Base-by-base conservation (phyloP, 2,113 vertebrate species). In the Nematolebias whitei region DNA sequence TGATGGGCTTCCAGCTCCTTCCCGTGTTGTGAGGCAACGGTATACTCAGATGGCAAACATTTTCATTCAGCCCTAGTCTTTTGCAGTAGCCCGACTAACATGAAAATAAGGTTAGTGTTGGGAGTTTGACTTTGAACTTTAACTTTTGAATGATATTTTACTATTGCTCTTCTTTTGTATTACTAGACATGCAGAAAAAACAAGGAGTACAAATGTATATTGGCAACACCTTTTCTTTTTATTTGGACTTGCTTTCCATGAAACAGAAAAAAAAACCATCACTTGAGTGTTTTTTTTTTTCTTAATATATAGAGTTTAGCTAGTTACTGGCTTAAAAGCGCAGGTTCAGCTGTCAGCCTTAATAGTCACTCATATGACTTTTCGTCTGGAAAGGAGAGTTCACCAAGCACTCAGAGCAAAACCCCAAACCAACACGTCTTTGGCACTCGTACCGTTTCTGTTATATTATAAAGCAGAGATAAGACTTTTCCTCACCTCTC, bases 1-100 rank as follows among this genome's bases (percentile, higher is more conserved):
- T 85, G 76, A 78, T 63, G 53, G 61, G 55, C 35, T 45, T 73
- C 64, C 78, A 85, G 48, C 70, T 49, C 56, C 56, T 29, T 72
- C 64, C 83, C 44, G 29, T 73, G 69, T 74, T 85, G 29, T 58
- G 56, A 78, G 41, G 52, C 40, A 60, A 45, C 64, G 43, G 44
- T 64, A 43, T 58, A 58, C 26, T 68, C 64, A 1, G n/a, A 58
- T 54, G 47, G 78, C 14, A 47, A 79, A 78, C 76, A 61, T 84
- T 71, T 76, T 73, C 50, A 71, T 82, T 84, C 70, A 78, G 44
- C 15, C 7, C 6, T 77, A 75, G 51, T 38, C 47, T 74, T 78
- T 69, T 29, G 35, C 68, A 63, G 53, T 2, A 18, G 51, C 52
- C 61, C 68, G 73, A 80, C 76, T 69, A 76, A 74, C 63, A 80